Conservation (phyloP, 2,797 vertebrate genomes). For the Scarus forsteni region DNA sequence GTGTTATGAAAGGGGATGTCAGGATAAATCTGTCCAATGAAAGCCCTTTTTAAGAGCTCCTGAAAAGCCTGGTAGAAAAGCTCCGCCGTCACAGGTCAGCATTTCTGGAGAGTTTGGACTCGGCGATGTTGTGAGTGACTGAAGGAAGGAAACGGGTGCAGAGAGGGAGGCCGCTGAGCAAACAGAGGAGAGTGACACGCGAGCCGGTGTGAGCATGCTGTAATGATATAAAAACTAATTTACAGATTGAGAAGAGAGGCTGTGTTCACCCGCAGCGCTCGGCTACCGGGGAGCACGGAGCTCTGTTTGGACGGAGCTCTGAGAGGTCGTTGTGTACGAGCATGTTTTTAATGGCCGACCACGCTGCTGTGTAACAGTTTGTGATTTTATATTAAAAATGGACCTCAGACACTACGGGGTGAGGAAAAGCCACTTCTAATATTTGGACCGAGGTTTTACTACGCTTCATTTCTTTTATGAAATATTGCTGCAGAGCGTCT, state of each 20-base stretch:
- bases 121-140: slow-evolving; percentile 33
- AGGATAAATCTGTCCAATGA: slow-evolving; percentile 66
- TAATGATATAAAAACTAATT: slow-evolving; percentile 68
- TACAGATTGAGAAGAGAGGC: slow-evolving; percentile 72
- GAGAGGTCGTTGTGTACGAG: slow-evolving; percentile 69
- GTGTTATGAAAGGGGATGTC: slow-evolving; percentile 70
- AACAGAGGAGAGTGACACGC: slow-evolving; percentile 47
- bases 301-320: slow-evolving; percentile 64
- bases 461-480: slow-evolving; percentile 80
- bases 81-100: slow-evolving; percentile 36
- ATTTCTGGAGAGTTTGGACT: slow-evolving; percentile 26
- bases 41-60: slow-evolving; percentile 44
- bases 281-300: slow-evolving; percentile 30
- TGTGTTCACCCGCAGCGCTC: slow-evolving; percentile 58
- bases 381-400: slow-evolving; percentile 76
- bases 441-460: slow-evolving; percentile 81
- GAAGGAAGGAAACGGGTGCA: slow-evolving; percentile 47
- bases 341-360: slow-evolving; percentile 78
- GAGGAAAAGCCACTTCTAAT: slow-evolving; percentile 81
- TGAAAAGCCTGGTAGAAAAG: slow-evolving; percentile 39
- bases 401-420: slow-evolving; percentile 57
- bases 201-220: slow-evolving; percentile 52
- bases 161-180: slow-evolving; percentile 40
- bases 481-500: slow-evolving; percentile 66
- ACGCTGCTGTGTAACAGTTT: slow-evolving; percentile 62